phyloP scores from a whole-genome alignment of 2,888 invertebrate species.

The Drosophila austrosaltans region DNA sequence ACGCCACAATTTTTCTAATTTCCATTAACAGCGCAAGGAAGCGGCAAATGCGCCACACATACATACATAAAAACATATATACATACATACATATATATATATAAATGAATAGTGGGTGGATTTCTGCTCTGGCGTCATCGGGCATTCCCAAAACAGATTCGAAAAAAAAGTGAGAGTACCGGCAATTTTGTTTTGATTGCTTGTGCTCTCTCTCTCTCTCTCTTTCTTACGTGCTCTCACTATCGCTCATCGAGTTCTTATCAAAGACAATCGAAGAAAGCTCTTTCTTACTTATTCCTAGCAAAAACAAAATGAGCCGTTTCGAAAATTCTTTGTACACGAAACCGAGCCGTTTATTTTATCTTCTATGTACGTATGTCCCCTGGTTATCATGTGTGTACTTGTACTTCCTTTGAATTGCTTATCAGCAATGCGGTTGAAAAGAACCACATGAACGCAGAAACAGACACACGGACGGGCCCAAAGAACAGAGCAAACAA shows the following conservation, averaged over 20 bases:
- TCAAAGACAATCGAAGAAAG: constrained; percentile 52
- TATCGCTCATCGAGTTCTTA: constrained; percentile 45
- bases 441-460: constrained; percentile 21
- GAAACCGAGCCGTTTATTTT: constrained; percentile 51
- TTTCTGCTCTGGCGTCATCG: constrained; percentile 16
- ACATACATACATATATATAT: too few relatives aligned
- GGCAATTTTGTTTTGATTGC: constrained; percentile 26
- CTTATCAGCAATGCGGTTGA: constrained; percentile 43
- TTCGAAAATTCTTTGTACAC: constrained; percentile 54
- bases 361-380: constrained; percentile 45
- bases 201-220: constrained; percentile 21
- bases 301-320: constrained; percentile 33
- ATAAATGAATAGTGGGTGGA: background rate
- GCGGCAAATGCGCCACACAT: constrained; percentile 20
- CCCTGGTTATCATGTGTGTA: constrained; percentile 32
- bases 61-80: constrained; percentile 19
- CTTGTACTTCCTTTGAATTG: constrained; percentile 42
- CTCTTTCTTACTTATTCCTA: constrained; percentile 49
- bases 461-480: background rate
- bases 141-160: constrained; percentile 17
- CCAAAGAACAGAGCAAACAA: constrained; percentile 14
- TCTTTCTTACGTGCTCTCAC: constrained; percentile 33
- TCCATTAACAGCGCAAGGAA: constrained; percentile 62
- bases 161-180: constrained; percentile 29
- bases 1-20: constrained; percentile 57